phyloP scores from a whole-genome alignment of 2,113 vertebrate species.

The Cyphomyrus plagiostoma region DNA sequence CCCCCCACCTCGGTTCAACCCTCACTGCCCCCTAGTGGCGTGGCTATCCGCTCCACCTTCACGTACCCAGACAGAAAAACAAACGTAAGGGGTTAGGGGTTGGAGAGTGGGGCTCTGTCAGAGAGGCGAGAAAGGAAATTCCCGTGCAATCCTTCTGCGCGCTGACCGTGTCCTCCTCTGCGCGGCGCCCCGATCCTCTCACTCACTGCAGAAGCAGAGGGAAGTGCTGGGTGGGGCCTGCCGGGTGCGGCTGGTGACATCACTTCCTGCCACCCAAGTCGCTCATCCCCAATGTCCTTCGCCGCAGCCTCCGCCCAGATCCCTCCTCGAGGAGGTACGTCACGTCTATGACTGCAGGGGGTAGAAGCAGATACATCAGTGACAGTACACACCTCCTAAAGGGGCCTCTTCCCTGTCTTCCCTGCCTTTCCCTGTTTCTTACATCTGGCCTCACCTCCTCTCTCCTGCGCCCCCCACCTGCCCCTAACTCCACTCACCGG shows the following conservation, averaged over 20 bases:
- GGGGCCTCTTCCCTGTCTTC: neutral
- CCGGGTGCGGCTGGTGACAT: constrained; percentile 41
- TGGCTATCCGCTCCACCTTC: neutral
- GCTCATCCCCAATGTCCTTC: constrained; percentile 77
- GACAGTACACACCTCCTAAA: neutral
- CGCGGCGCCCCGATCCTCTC: constrained; percentile 17
- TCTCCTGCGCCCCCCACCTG: constrained; percentile 31
- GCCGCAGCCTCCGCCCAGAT: constrained; percentile 78
- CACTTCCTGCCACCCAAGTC: constrained; percentile 86
- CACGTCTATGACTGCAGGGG: constrained; percentile 85
- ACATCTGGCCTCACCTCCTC: neutral
- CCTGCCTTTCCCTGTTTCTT: neutral
- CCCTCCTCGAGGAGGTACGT: constrained; percentile 94
- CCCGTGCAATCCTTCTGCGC: constrained; percentile 24
- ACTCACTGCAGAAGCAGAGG: constrained; percentile 33
- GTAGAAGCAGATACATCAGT: neutral
- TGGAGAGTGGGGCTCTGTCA: neutral
- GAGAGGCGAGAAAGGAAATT: neutral
- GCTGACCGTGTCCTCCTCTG: constrained; percentile 42
- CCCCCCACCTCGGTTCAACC: neutral
- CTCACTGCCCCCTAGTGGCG: neutral
- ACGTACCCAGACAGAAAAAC: neutral
- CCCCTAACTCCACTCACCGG: constrained; percentile 68
- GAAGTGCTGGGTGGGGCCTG: constrained; percentile 29
- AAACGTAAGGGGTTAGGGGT: neutral